Evolutionary conservation across 1,140 invertebrate species (phyloP), one percentile per base, ranked within the genome.

Genomic region (Halyomorpha halys): DNA sequence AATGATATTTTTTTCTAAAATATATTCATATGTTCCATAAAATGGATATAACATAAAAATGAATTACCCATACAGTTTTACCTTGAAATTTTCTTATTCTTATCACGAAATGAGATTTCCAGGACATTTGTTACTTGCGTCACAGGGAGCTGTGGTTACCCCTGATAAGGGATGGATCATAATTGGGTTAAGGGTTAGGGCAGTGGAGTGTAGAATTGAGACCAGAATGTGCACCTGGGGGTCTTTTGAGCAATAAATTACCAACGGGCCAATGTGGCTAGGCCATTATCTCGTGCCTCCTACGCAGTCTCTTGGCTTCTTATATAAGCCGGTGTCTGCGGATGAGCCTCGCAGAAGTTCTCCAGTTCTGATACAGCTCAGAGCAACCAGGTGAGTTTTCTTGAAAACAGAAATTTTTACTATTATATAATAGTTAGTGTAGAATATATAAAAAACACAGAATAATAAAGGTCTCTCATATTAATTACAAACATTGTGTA

Each of bases 71-170:
- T 39, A 39, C 4, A 39, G 11, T 39, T 39, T 39, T 1, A 39
- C 11, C 6, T 1, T 39, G 34, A 39, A 39, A 39, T 39, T 39
- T 39, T 39, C 34, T 39, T 39, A 39, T 39, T 39, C 34, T 56
- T 56, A 56, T 56, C 53, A 5, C 6, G 23, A 56, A 56, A 56
- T 56, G 23, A 56, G 53, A 56, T 56, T 56, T 56, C 53, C 53
- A 56, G 53, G 23, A 25, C 53, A 25, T 56, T 56, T 49, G 47
- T 49, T 49, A 18, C 47, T 21, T 49, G 53, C 18, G 23, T 56
- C 47, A 49, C 11, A 23, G 23, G 15, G 53, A 15, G 53, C 19
- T 56, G 53, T 56, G 53, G 53, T 56, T 56, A 56, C 23, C 53
- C 23, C 53, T 56, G 53, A 56, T 56, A 56, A 56, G 53, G 23